A percentile compares a stretch with the other conserved stretches of the same genome.
phyloP scores from a whole-genome alignment of 2,797 vertebrate species.

The Eulemur mongoz region DNA sequence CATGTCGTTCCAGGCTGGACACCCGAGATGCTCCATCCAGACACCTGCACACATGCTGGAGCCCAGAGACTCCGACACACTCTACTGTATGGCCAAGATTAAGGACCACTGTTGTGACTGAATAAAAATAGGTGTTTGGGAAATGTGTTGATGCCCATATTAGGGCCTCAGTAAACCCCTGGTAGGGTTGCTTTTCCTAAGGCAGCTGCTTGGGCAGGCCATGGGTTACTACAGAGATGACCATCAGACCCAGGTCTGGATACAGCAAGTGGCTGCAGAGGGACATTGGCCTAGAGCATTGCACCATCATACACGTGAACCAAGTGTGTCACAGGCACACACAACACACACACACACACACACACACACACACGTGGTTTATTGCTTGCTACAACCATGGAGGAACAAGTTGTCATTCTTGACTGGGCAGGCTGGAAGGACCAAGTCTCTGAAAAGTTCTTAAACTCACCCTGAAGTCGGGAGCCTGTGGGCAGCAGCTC shows the following conservation, averaged over 20 bases:
- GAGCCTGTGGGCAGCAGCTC: not conserved
- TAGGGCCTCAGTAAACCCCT: not conserved
- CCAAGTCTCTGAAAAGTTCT: not conserved
- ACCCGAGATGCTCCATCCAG: not conserved
- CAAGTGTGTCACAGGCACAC: not conserved
- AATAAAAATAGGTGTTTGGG: not conserved
- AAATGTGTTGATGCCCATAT: fast-evolving
- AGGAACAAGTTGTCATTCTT: not conserved
- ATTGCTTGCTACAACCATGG: too few relatives aligned
- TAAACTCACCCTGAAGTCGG: fast-evolving
- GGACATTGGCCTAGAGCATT: not conserved
- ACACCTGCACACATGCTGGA: not conserved
- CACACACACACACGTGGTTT: fast-evolving
- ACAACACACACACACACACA: fast-evolving
- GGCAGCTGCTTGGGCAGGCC: not conserved
- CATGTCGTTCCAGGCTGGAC: fast-evolving
- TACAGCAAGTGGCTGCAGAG: not conserved
- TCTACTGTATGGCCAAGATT: not conserved
- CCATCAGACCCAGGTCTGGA: not conserved
- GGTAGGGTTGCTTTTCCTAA: not conserved
- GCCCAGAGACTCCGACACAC: too few relatives aligned
- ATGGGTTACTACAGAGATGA: not conserved
- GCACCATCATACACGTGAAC: fast-evolving
- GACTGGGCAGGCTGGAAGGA: not conserved
- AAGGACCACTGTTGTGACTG: not conserved